phyloP scores from a whole-genome alignment of 2,113 vertebrate species.

The Chaetodon auriga region DNA sequence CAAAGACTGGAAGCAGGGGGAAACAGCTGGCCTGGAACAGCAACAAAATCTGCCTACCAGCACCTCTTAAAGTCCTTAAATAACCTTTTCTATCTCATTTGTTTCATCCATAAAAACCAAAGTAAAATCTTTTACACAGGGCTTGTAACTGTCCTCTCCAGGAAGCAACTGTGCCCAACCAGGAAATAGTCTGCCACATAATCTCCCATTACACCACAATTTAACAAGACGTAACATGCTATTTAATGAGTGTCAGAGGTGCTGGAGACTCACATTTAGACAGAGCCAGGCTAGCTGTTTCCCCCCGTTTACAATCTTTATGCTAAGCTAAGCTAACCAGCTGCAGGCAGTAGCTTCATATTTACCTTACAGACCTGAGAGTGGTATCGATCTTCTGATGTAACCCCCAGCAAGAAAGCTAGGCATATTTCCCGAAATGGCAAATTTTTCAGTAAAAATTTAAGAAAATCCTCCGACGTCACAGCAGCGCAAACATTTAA shows the following conservation, averaged over 20 bases:
- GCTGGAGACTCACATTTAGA: no score
- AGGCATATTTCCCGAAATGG: neutral
- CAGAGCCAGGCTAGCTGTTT: no score
- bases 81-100: neutral
- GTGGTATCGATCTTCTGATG: no score
- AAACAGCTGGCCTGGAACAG: no score
- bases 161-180: no score
- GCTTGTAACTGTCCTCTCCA: neutral
- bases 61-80: no score
- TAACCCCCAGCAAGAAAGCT: neutral
- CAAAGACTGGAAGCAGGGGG: no score
- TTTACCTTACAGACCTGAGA: neutral
- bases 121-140: neutral
- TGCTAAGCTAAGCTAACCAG: constrained; percentile 1
- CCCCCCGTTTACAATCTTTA: neutral
- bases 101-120: neutral
- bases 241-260: neutral
- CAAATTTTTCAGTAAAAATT: neutral
- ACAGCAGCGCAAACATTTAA: neutral
- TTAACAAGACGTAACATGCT: neutral
- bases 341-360: neutral
- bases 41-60: no score
- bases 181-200: neutral
- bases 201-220: neutral
- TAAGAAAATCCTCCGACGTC: no score